Percentiles rank a stretch among this genome's conserved stretches.
These are phyloP conservation scores for Dilophus febrilis DNA, from an alignment of 2,888 invertebrate species.

Conservation along the genomic window DNA sequence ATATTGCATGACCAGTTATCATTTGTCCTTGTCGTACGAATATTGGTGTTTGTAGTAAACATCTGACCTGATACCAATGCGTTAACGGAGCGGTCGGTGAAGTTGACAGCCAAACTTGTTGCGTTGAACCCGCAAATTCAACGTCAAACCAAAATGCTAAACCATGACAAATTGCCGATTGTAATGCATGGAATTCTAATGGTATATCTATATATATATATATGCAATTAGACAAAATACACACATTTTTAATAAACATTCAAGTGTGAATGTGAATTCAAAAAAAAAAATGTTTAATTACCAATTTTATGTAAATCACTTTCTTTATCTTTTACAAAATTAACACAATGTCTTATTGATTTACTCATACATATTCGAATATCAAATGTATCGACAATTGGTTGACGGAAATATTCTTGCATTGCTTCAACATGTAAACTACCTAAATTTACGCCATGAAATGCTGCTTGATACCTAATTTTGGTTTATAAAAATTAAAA, in stretches of 20 bases:
- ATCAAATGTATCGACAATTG: conserved; percentile 97
- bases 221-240: background rate
- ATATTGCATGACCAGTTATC: conserved; percentile 68
- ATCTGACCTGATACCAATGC: conserved; percentile 98
- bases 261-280: conserved; percentile 6
- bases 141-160: conserved; percentile 99
- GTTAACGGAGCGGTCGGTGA: conserved; percentile 95
- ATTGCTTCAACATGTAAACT: conserved; percentile 82
- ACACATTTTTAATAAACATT: background rate
- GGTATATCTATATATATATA: conserved; percentile 54
- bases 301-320: conserved; percentile 81
- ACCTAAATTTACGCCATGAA: conserved; percentile 93
- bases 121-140: conserved; percentile 76
- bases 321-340: conserved; percentile 84
- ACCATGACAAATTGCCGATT: conserved; percentile 91
- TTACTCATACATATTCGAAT: conserved; percentile 92
- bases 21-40: conserved; percentile 89
- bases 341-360: conserved; percentile 81
- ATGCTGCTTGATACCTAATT: conserved; percentile 74
- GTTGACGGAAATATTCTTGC: conserved; percentile 94
- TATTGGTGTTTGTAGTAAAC: conserved; percentile 82
- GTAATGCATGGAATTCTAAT: conserved; percentile 76
- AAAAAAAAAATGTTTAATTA: conserved; percentile 19
- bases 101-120: conserved; percentile 92
- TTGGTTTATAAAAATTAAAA: too few species aligned